These are phyloP conservation scores for Caenorhabditis brenneri DNA, from an alignment of 1,140 invertebrate species.

Conservation along the genomic window DNA sequence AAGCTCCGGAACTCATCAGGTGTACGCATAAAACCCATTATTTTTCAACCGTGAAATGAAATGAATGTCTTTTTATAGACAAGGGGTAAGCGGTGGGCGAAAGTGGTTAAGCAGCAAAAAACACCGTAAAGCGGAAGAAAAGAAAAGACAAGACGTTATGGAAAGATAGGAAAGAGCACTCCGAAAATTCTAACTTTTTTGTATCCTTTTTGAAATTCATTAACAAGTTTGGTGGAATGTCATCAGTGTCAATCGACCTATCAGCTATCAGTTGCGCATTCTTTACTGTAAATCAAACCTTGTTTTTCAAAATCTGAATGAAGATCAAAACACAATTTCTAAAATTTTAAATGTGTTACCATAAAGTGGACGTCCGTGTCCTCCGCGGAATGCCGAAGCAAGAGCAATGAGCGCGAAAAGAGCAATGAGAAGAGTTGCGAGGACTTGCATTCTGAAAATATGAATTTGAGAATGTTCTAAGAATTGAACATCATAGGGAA, in stretches of 20 bases:
- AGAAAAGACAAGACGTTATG: not conserved
- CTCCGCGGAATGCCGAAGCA: slow-evolving; percentile 41
- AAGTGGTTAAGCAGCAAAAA: not conserved
- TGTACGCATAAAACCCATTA: not conserved
- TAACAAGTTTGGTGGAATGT: slow-evolving; percentile 36
- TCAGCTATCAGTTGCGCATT: slow-evolving; percentile 28
- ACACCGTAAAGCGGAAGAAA: not conserved
- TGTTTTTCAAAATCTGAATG: not conserved
- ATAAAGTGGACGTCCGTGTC: slow-evolving; percentile 47
- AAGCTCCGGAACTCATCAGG: slow-evolving; percentile 1
- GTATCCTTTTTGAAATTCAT: slow-evolving; percentile 34
- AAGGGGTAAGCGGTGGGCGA: not conserved
- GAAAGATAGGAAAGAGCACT: slow-evolving; percentile 29
- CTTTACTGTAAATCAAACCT: slow-evolving; percentile 6
- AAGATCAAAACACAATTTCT: no score
- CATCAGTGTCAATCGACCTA: slow-evolving; percentile 26
- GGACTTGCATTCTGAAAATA: slow-evolving; percentile 18
- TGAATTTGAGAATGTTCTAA: no score
- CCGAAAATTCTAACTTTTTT: slow-evolving; percentile 33
- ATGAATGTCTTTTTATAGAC: not conserved
- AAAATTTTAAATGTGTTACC: not conserved
- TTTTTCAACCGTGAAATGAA: not conserved
- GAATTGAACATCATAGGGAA: no score
- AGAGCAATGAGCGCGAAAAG: slow-evolving; percentile 28
- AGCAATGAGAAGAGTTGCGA: slow-evolving; percentile 25